phyloP scores from a whole-genome alignment of 2,888 invertebrate species.

The Lepidocyrtinus sp. region DNA sequence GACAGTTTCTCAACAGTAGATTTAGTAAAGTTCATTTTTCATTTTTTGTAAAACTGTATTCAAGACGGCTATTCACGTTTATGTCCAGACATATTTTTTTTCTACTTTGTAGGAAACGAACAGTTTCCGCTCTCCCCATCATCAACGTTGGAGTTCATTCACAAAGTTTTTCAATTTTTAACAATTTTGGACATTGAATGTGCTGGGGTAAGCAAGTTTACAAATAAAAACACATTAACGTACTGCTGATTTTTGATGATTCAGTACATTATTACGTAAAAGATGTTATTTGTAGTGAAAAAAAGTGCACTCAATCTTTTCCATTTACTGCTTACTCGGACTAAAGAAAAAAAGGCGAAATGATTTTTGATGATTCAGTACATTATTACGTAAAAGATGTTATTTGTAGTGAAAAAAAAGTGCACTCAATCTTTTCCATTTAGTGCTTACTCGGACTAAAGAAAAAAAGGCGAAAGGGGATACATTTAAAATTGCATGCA shows the following conservation, averaged over 20 bases:
- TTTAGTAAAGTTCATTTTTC: conserved; percentile 9
- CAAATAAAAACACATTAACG: conserved; percentile 20
- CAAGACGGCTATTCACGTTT: not conserved
- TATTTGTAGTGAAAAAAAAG: conserved; percentile 4
- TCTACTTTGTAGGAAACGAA: conserved; percentile 27
- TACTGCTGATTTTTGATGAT: conserved; percentile 7
- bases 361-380: conserved; percentile 18
- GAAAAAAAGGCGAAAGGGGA: not conserved
- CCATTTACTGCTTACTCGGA: conserved; percentile 13
- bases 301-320: conserved; percentile 10
- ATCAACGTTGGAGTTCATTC: not conserved
- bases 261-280: conserved; percentile 12
- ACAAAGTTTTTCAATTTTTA: not conserved
- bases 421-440: conserved; percentile 13
- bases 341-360: not conserved
- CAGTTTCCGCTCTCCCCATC: conserved; percentile 29
- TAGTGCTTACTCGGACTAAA: conserved; percentile 12
- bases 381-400: conserved; percentile 14
- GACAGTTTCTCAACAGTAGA: too few relatives aligned
- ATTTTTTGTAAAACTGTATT: not conserved
- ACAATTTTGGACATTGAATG: conserved; percentile 7
- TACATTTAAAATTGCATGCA: conserved; percentile 19
- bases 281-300: conserved; percentile 12
- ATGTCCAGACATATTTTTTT: not conserved
- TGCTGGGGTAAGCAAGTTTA: conserved; percentile 9